A percentile compares a stretch with the other conserved stretches of the same genome.
phyloP scores from a whole-genome alignment of 1,140 invertebrate genomes.

The Drosophila equinoxialis region DNA sequence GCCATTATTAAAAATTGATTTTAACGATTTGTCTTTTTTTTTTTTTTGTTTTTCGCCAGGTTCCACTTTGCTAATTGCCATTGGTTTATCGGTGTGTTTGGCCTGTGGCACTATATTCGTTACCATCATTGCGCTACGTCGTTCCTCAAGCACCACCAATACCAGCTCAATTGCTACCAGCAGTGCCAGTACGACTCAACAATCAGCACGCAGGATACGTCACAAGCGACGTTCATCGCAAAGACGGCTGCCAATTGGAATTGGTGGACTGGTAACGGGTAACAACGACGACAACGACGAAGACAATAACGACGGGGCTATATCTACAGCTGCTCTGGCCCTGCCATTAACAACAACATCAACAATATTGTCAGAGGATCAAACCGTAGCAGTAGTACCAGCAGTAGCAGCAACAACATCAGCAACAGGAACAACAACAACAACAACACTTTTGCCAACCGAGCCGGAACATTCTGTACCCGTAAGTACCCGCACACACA shows the following conservation, averaged over 20 bases:
- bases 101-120: conserved; percentile 75
- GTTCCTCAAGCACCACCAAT: conserved; percentile 43
- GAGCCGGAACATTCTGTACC: conserved; percentile 83
- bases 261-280: conserved; percentile 45
- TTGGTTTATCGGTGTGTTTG: conserved; percentile 73
- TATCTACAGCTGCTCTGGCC: conserved; percentile 72
- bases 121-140: conserved; percentile 65
- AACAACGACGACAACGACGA: conserved; percentile 9
- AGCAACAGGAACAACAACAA: conserved; percentile 59
- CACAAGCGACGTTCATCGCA: conserved; percentile 64
- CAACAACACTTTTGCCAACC: conserved; percentile 75
- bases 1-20: conserved; percentile 7
- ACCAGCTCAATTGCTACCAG: conserved; percentile 25
- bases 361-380: conserved; percentile 46
- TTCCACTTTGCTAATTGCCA: conserved; percentile 70
- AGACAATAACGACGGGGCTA: conserved; percentile 28
- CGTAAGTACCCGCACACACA: conserved; percentile 66
- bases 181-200: conserved; percentile 39
- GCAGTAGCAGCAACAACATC: conserved; percentile 35
- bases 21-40: background rate
- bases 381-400: conserved; percentile 37
- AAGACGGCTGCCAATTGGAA: conserved; percentile 56
- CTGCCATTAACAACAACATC: conserved; percentile 66
- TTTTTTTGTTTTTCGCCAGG: conserved; percentile 45
- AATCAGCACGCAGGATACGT: conserved; percentile 51